Evolutionary conservation across 2,797 vertebrate species (phyloP).

Genomic region (Momotus momota): DNA sequence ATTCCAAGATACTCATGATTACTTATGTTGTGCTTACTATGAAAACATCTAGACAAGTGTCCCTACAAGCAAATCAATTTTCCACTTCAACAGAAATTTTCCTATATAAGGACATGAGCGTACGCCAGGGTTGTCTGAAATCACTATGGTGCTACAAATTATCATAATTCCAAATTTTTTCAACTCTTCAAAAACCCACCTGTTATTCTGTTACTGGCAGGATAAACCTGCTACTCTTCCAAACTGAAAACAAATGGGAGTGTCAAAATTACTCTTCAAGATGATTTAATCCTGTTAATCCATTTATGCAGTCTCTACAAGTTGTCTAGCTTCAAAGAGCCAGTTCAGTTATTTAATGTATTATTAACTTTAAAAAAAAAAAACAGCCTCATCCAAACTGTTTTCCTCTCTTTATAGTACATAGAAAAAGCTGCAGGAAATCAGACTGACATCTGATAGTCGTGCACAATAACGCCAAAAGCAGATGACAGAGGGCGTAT

Average conservation of each 20-base stretch:
- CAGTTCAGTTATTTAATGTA: not conserved
- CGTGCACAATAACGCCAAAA: not conserved
- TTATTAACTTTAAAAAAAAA: not conserved
- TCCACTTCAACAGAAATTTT: not conserved
- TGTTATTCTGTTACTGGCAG: not conserved
- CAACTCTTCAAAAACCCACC: not conserved
- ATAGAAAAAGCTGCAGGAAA: not conserved
- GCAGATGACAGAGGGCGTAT: not conserved
- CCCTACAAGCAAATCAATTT: not conserved
- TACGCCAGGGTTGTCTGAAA: not conserved
- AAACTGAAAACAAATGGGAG: not conserved
- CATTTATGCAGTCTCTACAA: not conserved
- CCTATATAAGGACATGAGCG: not conserved
- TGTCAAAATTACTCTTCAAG: not conserved
- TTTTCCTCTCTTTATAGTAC: not conserved
- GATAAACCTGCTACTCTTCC: not conserved
- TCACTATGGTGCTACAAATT: not conserved
- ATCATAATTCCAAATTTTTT: not conserved
- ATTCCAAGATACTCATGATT: not conserved
- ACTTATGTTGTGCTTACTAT: not conserved
- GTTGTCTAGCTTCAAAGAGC: not conserved
- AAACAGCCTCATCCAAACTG: not conserved
- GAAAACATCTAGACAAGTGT: not conserved
- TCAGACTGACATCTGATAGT: not conserved
- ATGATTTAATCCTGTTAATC: not conserved